These are phyloP conservation scores for Perognathus longimembris DNA, from an alignment of 2,113 vertebrate species.

Conservation along the genomic window DNA sequence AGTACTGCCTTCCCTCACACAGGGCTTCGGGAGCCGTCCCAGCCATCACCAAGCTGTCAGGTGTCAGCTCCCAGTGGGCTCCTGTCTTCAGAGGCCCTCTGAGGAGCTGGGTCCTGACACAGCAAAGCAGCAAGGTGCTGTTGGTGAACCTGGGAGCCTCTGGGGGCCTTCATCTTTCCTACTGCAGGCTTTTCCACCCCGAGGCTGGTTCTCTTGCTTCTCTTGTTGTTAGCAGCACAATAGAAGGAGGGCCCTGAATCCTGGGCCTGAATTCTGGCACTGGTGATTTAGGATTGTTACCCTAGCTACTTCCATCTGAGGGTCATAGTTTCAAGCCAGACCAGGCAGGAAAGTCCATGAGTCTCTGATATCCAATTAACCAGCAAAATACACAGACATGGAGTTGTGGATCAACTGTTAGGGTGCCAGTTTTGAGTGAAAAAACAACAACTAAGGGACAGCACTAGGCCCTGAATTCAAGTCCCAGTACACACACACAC, in stretches of 20 bases:
- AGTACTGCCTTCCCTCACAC: conserved; percentile 74
- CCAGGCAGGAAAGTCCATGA: no score
- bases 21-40: conserved; percentile 72
- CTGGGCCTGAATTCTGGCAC: background rate
- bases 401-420: no score
- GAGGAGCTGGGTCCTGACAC: background rate
- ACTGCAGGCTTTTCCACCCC: background rate
- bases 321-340: no score
- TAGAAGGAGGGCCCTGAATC: background rate
- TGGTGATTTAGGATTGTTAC: no score
- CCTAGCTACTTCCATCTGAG: no score
- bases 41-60: conserved; percentile 61
- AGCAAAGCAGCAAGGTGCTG: background rate
- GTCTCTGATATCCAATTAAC: no score
- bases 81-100: background rate
- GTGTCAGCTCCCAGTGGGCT: conserved; percentile 33
- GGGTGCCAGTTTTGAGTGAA: no score
- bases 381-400: no score
- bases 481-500: no score
- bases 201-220: background rate
- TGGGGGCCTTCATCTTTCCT: background rate
- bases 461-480: no score
- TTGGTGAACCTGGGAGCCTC: background rate
- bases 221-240: background rate
- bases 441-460: no score